Evolutionary conservation across 2,113 vertebrate species (phyloP).

Genomic region (Gobio gobio): DNA sequence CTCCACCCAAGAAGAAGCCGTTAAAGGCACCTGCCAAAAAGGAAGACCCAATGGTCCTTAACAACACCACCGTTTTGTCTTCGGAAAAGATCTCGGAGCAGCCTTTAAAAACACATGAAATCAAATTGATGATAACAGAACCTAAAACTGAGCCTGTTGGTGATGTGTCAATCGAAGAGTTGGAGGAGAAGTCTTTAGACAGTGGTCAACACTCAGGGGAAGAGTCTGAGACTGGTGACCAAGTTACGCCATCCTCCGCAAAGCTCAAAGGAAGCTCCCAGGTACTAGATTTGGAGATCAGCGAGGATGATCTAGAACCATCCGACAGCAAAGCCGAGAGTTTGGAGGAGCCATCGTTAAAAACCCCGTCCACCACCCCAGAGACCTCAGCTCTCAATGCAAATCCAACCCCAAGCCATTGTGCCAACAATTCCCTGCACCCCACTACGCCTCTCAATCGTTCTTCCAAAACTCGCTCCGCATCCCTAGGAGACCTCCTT

Average conservation of each 20-base stretch:
- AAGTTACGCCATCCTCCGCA: conserved; percentile 56
- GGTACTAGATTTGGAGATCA: conserved; percentile 60
- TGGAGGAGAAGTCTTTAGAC: conserved; percentile 73
- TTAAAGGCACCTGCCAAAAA: conserved; percentile 34
- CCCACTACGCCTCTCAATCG: conserved; percentile 52
- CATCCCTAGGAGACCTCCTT: conserved; percentile 84
- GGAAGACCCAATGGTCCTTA: background rate
- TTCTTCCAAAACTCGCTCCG: conserved; percentile 70
- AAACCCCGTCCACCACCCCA: background rate
- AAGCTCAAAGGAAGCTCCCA: conserved; percentile 61
- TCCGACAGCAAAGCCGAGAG: conserved; percentile 28
- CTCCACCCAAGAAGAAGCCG: conserved; percentile 60
- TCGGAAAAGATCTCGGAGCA: conserved; percentile 13
- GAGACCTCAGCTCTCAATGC: background rate
- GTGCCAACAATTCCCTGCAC: background rate
- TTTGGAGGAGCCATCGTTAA: background rate
- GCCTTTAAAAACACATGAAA: conserved; percentile 30
- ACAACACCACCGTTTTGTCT: background rate
- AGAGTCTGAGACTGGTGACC: conserved; percentile 67
- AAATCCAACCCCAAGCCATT: background rate
- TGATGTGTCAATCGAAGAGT: conserved; percentile 47
- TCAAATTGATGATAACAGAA: conserved; percentile 22
- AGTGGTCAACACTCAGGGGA: conserved; percentile 75
- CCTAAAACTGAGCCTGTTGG: conserved; percentile 44
- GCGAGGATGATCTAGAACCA: conserved; percentile 54